Evolutionary conservation across 2,888 invertebrate genomes (phyloP).

Genomic region (Drosophila eohydei): DNA sequence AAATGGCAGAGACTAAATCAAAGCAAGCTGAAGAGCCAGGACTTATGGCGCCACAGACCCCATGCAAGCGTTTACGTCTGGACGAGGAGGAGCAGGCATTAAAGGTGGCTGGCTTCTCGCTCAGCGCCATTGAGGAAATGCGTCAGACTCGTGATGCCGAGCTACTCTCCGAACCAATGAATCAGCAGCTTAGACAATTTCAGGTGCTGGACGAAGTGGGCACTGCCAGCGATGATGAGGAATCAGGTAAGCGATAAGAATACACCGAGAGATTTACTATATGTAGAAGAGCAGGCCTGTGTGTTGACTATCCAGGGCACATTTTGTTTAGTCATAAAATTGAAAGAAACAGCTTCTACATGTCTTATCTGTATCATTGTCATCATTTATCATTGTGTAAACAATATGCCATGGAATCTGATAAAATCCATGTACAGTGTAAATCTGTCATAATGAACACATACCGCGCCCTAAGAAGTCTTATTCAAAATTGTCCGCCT

Average conservation of each 20-base stretch:
- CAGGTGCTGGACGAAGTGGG: slow-evolving; percentile 89
- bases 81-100: slow-evolving; percentile 65
- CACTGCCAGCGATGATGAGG: slow-evolving; percentile 85
- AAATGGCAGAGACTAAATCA: slow-evolving; percentile 32
- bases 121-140: slow-evolving; percentile 83
- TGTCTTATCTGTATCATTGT: slow-evolving; percentile 63
- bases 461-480: neutral
- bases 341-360: slow-evolving; percentile 34
- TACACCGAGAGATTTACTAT: slow-evolving; percentile 2
- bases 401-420: slow-evolving; percentile 54
- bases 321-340: slow-evolving; percentile 23
- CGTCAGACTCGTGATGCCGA: slow-evolving; percentile 79
- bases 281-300: neutral
- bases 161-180: slow-evolving; percentile 70
- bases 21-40: slow-evolving; percentile 2
- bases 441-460: neutral
- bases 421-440: slow-evolving; percentile 46
- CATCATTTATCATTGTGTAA: slow-evolving; percentile 61
- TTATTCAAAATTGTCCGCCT: neutral
- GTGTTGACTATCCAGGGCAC: slow-evolving; percentile 10
- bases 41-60: neutral
- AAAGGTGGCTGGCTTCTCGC: slow-evolving; percentile 82
- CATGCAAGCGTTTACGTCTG: slow-evolving; percentile 53
- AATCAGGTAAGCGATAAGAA: slow-evolving; percentile 60
- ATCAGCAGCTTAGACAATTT: slow-evolving; percentile 86